Evolutionary conservation across 37 sponge, comb jelly and placozoan species (phyloP).

Genomic region (Theonella swinhoei): DNA sequence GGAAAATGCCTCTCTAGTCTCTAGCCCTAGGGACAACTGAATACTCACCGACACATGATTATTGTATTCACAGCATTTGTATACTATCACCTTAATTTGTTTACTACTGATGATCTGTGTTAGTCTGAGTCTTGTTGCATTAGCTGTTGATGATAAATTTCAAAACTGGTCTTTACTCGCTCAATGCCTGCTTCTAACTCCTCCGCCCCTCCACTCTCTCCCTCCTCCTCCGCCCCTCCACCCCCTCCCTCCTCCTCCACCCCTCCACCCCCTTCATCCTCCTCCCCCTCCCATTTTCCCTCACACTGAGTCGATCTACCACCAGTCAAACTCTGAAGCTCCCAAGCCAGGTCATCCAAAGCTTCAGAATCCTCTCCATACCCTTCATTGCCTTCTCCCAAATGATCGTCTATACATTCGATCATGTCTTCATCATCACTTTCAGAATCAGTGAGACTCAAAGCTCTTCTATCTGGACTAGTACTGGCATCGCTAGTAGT

Average conservation of each 20-base stretch:
- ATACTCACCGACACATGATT: neutral
- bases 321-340: constrained; percentile 18
- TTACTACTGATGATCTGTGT: no score
- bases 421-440: neutral
- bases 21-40: neutral
- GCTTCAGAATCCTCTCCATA: constrained; percentile 36
- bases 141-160: constrained; percentile 34
- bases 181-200: neutral
- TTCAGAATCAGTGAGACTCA: neutral
- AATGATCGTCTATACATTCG: neutral
- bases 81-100: neutral
- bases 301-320: neutral
- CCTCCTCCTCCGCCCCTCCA: neutral
- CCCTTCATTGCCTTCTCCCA: neutral
- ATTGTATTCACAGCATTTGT: neutral
- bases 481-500: no score
- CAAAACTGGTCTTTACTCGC: constrained; percentile 28
- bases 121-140: constrained; percentile 23
- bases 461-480: neutral
- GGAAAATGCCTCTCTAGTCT: constrained; percentile 76
- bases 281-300: neutral
- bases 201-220: neutral
- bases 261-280: constrained; percentile 1
- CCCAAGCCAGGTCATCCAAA: constrained; percentile 50
- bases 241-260: neutral